phyloP scores from a whole-genome alignment of 2,888 invertebrate species.

The Subacronicta megacephala region DNA sequence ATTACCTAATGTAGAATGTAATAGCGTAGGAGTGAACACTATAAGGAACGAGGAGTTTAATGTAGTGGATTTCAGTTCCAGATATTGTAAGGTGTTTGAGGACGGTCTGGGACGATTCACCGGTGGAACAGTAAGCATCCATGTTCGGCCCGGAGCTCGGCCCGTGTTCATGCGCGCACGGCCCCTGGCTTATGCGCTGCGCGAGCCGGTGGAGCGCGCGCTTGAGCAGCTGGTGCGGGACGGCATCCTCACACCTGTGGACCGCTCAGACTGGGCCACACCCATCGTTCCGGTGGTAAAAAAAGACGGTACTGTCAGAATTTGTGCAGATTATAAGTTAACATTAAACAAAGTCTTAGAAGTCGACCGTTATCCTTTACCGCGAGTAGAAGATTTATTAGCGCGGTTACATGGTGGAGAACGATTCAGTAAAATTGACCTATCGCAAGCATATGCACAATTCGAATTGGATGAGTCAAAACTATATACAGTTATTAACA shows the following conservation, averaged over 20 bases:
- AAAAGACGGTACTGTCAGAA: constrained; percentile 52
- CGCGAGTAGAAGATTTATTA: constrained; percentile 48
- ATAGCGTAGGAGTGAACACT: background rate
- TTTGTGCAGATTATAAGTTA: constrained; percentile 57
- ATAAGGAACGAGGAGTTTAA: constrained; percentile 3
- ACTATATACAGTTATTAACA: constrained; percentile 49
- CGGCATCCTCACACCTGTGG: constrained; percentile 51
- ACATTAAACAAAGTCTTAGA: constrained; percentile 54
- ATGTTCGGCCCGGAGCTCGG: constrained; percentile 32
- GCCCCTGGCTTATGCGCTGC: constrained; percentile 42
- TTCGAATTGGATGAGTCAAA: constrained; percentile 36
- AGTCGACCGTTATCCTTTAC: constrained; percentile 54
- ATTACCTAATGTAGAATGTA: background rate
- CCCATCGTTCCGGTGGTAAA: constrained; percentile 54
- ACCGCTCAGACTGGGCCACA: constrained; percentile 53
- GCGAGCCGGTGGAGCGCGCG: constrained; percentile 44
- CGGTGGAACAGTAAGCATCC: constrained; percentile 43
- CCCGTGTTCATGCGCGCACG: constrained; percentile 43
- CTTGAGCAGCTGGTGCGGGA: constrained; percentile 37
- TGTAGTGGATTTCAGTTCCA: background rate
- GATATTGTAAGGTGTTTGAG: constrained; percentile 5
- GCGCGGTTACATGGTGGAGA: constrained; percentile 33
- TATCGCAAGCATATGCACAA: constrained; percentile 30
- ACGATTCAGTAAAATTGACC: constrained; percentile 11
- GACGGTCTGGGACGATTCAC: constrained; percentile 6